phyloP scores from a whole-genome alignment of 2,113 vertebrate species.

The Cranoglanis bouderius region DNA sequence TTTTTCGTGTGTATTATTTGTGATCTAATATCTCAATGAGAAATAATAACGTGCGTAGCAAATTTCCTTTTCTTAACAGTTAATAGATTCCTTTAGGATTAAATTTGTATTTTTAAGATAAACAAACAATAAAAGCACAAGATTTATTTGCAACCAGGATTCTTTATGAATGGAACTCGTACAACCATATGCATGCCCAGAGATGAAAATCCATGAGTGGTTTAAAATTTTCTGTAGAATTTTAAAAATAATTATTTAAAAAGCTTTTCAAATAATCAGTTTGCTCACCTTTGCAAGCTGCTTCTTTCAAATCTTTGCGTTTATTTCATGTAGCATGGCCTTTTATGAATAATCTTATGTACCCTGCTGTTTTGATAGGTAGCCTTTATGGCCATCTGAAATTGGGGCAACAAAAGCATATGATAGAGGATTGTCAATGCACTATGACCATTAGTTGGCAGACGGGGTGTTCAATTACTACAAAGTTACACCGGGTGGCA shows the following conservation, averaged over 20 bases:
- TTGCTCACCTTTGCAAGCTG: background rate
- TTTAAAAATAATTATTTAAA: too few species aligned
- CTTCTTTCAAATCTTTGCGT: background rate
- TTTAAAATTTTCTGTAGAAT: background rate
- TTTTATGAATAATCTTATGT: background rate
- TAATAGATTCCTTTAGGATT: background rate
- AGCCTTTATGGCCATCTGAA: background rate
- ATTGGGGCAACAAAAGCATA: background rate
- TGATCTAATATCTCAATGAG: background rate
- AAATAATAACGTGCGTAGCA: background rate
- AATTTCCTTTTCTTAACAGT: background rate
- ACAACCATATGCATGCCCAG: background rate
- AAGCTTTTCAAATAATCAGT: background rate
- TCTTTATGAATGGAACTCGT: background rate
- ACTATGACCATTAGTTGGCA: background rate
- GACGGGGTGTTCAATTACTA: background rate
- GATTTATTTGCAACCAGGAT: slow-evolving; percentile 15
- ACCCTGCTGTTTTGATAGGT: background rate
- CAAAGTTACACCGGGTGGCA: slow-evolving; percentile 29
- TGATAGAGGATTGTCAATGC: background rate
- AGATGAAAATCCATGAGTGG: background rate
- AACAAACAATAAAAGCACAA: background rate
- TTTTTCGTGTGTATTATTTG: background rate
- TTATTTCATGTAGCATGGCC: background rate
- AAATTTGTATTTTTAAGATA: background rate